phyloP scores from a whole-genome alignment of 2,113 vertebrate species.

The Corydoras maculifer region DNA sequence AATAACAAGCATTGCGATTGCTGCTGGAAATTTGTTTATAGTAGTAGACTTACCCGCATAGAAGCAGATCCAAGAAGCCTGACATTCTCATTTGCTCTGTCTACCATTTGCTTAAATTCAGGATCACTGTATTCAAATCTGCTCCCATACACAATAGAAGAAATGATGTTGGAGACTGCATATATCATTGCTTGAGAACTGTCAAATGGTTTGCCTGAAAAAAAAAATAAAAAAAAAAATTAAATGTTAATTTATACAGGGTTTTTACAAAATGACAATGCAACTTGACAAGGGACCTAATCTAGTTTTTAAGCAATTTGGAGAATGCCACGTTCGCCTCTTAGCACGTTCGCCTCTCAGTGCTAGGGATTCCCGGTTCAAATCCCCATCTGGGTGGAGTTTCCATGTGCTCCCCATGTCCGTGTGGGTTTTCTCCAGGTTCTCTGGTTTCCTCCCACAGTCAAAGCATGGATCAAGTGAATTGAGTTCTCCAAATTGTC shows the following conservation, averaged over 20 bases:
- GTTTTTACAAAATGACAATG: too few species aligned
- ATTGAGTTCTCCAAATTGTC: too few species aligned
- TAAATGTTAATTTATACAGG: too few species aligned
- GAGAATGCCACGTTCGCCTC: neutral
- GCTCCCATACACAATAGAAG: constrained; percentile 59
- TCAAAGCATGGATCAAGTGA: too few species aligned
- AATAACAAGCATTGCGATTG: too few species aligned
- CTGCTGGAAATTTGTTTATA: too few species aligned
- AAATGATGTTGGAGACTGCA: constrained; percentile 64
- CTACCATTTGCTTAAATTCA: constrained; percentile 49
- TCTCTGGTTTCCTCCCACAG: too few species aligned
- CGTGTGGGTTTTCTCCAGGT: too few species aligned
- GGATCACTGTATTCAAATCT: constrained; percentile 63
- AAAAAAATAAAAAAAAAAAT: neutral
- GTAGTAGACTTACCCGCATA: constrained; percentile 45
- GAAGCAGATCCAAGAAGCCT: constrained; percentile 35
- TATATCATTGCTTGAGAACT: constrained; percentile 44
- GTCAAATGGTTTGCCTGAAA: constrained; percentile 57
- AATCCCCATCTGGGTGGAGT: too few species aligned
- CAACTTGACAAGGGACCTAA: neutral
- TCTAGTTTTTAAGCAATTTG: neutral
- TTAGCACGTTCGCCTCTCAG: too few species aligned
- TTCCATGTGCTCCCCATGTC: too few species aligned
- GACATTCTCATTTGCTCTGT: constrained; percentile 44
- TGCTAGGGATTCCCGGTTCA: too few species aligned